phyloP scores from a whole-genome alignment of 2,888 invertebrate genomes.

The Trisateles emortualis region DNA sequence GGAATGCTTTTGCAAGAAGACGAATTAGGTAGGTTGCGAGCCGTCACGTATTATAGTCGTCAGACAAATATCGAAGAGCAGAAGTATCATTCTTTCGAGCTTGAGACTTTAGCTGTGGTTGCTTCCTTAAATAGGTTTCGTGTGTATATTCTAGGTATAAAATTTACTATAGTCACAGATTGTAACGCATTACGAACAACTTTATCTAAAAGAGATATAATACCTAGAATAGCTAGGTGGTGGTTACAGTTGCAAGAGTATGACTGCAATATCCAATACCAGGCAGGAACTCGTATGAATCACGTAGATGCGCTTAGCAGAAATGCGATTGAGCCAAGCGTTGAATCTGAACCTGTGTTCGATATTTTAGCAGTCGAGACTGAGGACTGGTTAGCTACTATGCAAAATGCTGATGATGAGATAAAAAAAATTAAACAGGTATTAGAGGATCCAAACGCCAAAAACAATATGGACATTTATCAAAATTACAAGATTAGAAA shows the following conservation, averaged over 20 bases:
- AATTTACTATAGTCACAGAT: conserved; percentile 11
- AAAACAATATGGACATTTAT: conserved; percentile 13
- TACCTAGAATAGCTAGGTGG: conserved; percentile 51
- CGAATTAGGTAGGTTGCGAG: conserved; percentile 13
- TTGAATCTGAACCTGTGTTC: background rate
- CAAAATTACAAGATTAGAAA: conserved; percentile 40
- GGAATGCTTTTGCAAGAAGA: conserved; percentile 54
- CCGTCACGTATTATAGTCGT: conserved; percentile 31
- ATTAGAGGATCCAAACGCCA: conserved; percentile 17
- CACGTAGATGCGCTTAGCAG: conserved; percentile 53
- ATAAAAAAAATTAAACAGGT: conserved; percentile 18
- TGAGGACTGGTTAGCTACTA: conserved; percentile 27
- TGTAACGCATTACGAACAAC: conserved; percentile 10
- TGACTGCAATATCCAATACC: conserved; percentile 49
- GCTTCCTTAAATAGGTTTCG: conserved; percentile 33
- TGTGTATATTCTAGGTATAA: conserved; percentile 24
- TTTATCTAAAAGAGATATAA: conserved; percentile 5
- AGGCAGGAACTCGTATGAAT: conserved; percentile 39
- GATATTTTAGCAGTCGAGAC: conserved; percentile 2
- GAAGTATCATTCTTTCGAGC: conserved; percentile 18
- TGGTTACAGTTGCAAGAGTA: conserved; percentile 52
- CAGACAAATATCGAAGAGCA: conserved; percentile 21
- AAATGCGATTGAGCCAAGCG: conserved; percentile 13
- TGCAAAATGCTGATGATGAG: conserved; percentile 30
- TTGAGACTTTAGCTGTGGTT: conserved; percentile 33